Base-by-base conservation (phyloP, 1,140 invertebrate genomes). In the Drosophila sechellia region DNA sequence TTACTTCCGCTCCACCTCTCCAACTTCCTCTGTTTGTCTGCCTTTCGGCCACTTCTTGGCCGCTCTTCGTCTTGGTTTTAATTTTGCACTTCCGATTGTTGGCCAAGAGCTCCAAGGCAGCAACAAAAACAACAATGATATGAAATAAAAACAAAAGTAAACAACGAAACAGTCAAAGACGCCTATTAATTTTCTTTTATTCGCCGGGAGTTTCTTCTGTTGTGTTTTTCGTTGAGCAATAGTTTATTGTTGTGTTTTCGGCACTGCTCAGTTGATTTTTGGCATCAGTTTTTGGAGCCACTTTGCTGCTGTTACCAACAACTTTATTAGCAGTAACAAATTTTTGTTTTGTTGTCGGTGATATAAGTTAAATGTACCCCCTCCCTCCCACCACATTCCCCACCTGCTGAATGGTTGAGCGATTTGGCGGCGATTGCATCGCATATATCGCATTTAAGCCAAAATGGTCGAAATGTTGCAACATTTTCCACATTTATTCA, bases 401-500 rank as follows among this genome's bases (percentile, higher is more conserved):
- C 6, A 4, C 50, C 22, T 0, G n/a, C 49, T 48, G 61, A 68
- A 68, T 68, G 72, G 72, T 77, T 68, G 73, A 77, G 63, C 73
- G 73, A 77, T 77, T 77, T 77, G 54, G 52, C 43, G 52, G 54
- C 72, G 73, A 77, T 77, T 77, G 73, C 73, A 77, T 77, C 72
- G 73, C 72, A 75, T 56, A 65, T 64, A 74, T 53, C 53, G 46
- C 54, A 54, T 59, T 58, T 66, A 66, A 76, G 73, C 73, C 61
- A 77, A 77, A 77, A 77, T 60, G 73, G 72, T 76, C 55, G 63
- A 68, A 65, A 77, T 77, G 73, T 77, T 77, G 73, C 73, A 77
- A 77, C 73, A 77, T 77, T 77, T 77, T 77, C 63, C 73, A 77
- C 73, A 77, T 77, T 77, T 76, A 77, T 77, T 77, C 73, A 77